Conservation (phyloP, 2,888 invertebrate species). For the Melieria picta region DNA sequence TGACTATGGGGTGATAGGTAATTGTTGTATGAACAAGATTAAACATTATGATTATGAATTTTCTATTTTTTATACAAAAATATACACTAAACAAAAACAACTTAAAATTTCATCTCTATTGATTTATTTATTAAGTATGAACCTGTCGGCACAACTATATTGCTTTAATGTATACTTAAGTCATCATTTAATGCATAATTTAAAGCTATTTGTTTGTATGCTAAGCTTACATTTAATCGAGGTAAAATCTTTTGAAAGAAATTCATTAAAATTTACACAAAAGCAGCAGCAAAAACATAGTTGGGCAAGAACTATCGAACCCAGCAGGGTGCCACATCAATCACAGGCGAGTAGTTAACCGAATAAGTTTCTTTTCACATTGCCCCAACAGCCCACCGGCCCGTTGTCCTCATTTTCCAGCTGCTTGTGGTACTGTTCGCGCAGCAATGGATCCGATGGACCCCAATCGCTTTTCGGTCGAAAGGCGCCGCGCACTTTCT, state of each 20-base stretch:
- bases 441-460: slow-evolving; percentile 67
- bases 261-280: no score
- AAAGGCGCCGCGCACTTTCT: slow-evolving; percentile 66
- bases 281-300: no score
- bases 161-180: not conserved
- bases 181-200: not conserved
- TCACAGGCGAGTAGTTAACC: slow-evolving; percentile 46
- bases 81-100: not conserved
- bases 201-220: not conserved
- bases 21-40: no score
- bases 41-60: no score
- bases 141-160: no score
- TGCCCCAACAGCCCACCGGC: slow-evolving; percentile 51
- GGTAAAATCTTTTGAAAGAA: no score
- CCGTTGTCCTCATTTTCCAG: slow-evolving; percentile 57
- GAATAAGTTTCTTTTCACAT: slow-evolving; percentile 58
- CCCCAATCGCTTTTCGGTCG: slow-evolving; percentile 70
- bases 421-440: slow-evolving; percentile 68
- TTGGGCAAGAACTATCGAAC: no score
- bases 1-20: not conserved
- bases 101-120: no score
- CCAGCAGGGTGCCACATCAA: not conserved
- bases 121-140: no score
- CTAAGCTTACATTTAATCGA: no score
- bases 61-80: not conserved